Evolutionary conservation across 2,888 invertebrate species (phyloP).

Genomic region (Dilophus febrilis): DNA sequence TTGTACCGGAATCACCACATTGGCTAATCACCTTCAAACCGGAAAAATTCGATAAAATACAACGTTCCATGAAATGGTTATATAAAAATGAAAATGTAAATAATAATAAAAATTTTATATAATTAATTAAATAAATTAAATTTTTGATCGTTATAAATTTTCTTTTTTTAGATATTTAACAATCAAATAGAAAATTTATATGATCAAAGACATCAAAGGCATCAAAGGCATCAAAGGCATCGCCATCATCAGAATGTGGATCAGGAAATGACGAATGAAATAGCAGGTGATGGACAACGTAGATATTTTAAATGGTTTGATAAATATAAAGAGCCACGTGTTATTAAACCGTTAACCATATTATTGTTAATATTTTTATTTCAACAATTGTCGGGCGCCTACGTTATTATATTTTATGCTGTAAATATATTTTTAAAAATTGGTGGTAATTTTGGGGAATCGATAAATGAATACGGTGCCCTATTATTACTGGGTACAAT

Average conservation of each 20-base stretch:
- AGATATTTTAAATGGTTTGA: not conserved
- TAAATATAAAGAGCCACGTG: constrained; percentile 18
- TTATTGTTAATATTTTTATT: constrained; percentile 32
- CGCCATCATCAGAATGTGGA: not conserved
- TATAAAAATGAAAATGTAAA: constrained; percentile 28
- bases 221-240: not conserved
- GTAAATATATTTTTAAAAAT: constrained; percentile 13
- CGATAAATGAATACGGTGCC: constrained; percentile 13
- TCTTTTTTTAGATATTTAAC: no score
- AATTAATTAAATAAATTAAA: no score
- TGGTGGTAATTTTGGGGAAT: constrained; percentile 12
- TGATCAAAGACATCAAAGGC: not conserved
- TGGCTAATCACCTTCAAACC: constrained; percentile 34
- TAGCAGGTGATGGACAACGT: constrained; percentile 2
- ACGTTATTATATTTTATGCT: constrained; percentile 38
- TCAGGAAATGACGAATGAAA: not conserved
- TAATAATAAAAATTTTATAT: no score
- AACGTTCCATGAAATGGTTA: constrained; percentile 30
- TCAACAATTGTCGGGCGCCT: constrained; percentile 39
- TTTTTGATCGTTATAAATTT: no score
- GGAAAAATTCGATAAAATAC: constrained; percentile 20
- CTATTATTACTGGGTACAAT: constrained; percentile 12
- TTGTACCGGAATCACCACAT: constrained; percentile 39
- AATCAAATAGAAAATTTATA: no score
- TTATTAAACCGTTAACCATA: constrained; percentile 34